Percentiles rank a stretch among this genome's conserved stretches.
phyloP scores from a whole-genome alignment of 2,113 vertebrate genomes.

The Percina caprodes region DNA sequence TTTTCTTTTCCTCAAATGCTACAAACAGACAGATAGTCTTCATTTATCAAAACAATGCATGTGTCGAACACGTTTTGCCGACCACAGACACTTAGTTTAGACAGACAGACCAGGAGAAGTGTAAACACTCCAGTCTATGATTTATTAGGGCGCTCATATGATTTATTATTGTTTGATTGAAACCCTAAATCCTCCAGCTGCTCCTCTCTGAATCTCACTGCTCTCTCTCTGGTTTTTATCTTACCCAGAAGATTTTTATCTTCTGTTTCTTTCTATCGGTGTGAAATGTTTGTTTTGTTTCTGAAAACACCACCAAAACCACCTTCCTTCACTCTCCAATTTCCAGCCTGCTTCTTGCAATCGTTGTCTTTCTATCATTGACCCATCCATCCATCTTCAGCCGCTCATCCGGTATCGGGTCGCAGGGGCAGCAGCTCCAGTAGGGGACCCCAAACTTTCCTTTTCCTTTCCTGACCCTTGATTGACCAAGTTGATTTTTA shows the following conservation, averaged over 20 bases:
- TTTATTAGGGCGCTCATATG: constrained; percentile 55
- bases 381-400: too few relatives aligned
- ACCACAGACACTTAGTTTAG: constrained; percentile 45
- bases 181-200: constrained; percentile 55
- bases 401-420: too few relatives aligned
- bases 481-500: background rate
- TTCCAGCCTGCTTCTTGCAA: background rate
- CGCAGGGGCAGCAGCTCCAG: too few relatives aligned
- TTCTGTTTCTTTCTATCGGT: constrained; percentile 16
- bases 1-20: too few relatives aligned
- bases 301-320: background rate
- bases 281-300: constrained; percentile 26
- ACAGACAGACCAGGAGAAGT: constrained; percentile 27
- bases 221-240: background rate
- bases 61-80: constrained; percentile 2
- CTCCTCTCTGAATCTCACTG: constrained; percentile 35
- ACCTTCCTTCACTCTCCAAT: background rate
- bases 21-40: too few relatives aligned
- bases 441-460: too few relatives aligned
- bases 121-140: constrained; percentile 57
- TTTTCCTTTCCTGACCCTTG: background rate
- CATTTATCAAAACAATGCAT: background rate
- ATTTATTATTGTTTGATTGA: constrained; percentile 75
- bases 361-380: background rate
- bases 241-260: constrained; percentile 20